Percentiles rank a stretch among this genome's conserved stretches.
Conservation (phyloP, 1,140 invertebrate species). For the Delia radicum region DNA sequence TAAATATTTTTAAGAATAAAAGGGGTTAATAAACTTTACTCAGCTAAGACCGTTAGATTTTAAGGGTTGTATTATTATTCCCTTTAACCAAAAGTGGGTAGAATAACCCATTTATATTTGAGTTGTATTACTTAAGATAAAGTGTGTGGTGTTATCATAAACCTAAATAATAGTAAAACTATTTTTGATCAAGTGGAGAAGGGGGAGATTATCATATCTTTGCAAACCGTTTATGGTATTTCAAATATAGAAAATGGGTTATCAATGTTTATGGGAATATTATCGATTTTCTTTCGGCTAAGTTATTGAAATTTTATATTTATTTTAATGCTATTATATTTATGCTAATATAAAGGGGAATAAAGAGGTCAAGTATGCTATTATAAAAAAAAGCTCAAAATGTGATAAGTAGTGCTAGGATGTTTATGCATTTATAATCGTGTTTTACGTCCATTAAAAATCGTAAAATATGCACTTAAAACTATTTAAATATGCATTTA, state of each 20-base stretch:
- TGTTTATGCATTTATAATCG: no score
- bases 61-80: no score
- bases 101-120: neutral
- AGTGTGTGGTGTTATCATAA: neutral
- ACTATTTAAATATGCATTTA: no score
- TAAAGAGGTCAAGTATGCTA: no score
- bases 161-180: neutral
- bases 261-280: neutral
- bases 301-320: neutral
- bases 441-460: no score
- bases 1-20: neutral
- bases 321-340: no score
- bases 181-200: neutral
- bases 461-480: no score
- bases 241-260: neutral
- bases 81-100: no score
- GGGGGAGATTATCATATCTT: neutral
- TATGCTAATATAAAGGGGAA: no score
- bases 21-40: neutral
- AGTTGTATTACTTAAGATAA: neutral
- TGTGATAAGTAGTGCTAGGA: no score
- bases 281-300: neutral
- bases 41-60: neutral
- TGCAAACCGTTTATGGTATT: neutral
- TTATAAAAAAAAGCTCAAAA: no score